Evolutionary conservation across 2,113 vertebrate genomes (phyloP).

Genomic region (Melanostigma gelatinosum): DNA sequence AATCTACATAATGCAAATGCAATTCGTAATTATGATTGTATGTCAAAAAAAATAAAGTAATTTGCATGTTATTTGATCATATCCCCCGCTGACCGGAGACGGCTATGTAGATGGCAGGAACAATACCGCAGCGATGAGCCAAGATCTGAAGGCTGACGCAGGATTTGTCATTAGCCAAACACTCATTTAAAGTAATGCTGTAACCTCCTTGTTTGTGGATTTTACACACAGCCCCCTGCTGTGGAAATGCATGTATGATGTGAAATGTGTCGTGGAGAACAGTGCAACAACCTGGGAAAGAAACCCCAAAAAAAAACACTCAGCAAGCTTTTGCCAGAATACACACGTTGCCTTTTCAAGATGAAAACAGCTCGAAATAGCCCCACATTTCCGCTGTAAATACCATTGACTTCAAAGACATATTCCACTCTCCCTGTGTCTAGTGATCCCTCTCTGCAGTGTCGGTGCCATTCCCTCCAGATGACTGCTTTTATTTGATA

Average conservation of each 20-base stretch:
- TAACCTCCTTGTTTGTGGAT: slow-evolving; percentile 10
- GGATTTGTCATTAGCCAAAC: slow-evolving; percentile 51
- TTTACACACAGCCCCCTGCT: neutral
- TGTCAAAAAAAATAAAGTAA: slow-evolving; percentile 49
- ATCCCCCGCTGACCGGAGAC: slow-evolving; percentile 56
- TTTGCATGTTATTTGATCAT: slow-evolving; percentile 60
- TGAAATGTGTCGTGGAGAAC: neutral
- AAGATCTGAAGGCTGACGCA: slow-evolving; percentile 48
- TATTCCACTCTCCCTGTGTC: slow-evolving; percentile 65
- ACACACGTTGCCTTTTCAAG: slow-evolving; percentile 46
- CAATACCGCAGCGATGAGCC: slow-evolving; percentile 40
- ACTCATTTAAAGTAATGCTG: slow-evolving; percentile 55
- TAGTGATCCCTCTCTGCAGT: slow-evolving; percentile 60
- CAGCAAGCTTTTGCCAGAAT: slow-evolving; percentile 21
- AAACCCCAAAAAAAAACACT: neutral
- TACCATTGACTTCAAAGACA: slow-evolving; percentile 76
- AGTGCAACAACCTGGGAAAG: neutral
- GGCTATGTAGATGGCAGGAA: slow-evolving; percentile 19
- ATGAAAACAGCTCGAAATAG: slow-evolving; percentile 65
- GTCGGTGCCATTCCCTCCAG: slow-evolving; percentile 74
- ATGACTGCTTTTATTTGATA: slow-evolving; percentile 82
- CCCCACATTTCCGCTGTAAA: slow-evolving; percentile 66
- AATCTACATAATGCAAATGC: slow-evolving; percentile 69
- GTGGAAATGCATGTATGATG: slow-evolving; percentile 6
- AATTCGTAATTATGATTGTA: slow-evolving; percentile 60